These are phyloP conservation scores for Drosophila meridiana DNA, from an alignment of 2,888 invertebrate genomes.

Conservation along the genomic window DNA sequence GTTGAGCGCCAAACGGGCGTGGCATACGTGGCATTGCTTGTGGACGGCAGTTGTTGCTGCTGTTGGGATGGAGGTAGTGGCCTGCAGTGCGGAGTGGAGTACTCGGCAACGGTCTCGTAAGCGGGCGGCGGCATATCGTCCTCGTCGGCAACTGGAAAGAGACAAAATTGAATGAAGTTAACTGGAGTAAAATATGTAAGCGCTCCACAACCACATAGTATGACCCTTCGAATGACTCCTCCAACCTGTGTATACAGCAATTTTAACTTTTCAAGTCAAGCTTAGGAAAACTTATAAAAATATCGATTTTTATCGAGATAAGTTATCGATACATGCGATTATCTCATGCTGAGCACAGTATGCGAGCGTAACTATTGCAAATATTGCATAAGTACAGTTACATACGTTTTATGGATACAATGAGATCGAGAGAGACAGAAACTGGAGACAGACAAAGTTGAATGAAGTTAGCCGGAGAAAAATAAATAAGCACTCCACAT, in stretches of 20 bases:
- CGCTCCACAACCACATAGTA: neutral
- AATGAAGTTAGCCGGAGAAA: too few species aligned
- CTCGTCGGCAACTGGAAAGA: slow-evolving; percentile 21
- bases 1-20: slow-evolving; percentile 55
- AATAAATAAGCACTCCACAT: too few species aligned
- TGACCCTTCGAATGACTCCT: too few species aligned
- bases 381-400: too few species aligned
- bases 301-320: too few species aligned
- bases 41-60: slow-evolving; percentile 36
- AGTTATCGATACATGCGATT: too few species aligned
- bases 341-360: too few species aligned
- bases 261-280: neutral
- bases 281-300: neutral
- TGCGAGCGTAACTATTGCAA: too few species aligned
- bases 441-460: too few species aligned
- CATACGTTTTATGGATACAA: too few species aligned
- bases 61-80: slow-evolving; percentile 12
- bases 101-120: slow-evolving; percentile 51
- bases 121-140: slow-evolving; percentile 67
- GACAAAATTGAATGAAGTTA: neutral
- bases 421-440: too few species aligned
- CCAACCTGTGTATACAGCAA: too few species aligned
- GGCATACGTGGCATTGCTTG: slow-evolving; percentile 50
- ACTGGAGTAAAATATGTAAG: neutral
- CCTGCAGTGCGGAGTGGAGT: slow-evolving; percentile 49